phyloP scores from a whole-genome alignment of 2,113 vertebrate species.

The Camelus bactrianus region DNA sequence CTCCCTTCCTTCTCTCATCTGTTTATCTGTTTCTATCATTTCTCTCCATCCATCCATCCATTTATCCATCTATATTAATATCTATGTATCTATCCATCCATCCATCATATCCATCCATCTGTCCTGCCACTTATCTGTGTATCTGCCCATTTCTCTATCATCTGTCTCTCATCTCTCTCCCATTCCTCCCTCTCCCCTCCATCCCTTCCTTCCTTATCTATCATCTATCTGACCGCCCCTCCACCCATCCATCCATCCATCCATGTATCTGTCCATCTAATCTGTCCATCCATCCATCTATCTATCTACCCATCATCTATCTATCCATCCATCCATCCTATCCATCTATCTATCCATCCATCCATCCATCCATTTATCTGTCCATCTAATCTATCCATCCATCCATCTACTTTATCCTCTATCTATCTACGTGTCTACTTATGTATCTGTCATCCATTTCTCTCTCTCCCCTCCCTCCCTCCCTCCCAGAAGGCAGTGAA shows the following conservation, averaged over 20 bases:
- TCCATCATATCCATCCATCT: background rate
- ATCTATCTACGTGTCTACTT: fast-evolving
- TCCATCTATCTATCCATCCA: background rate
- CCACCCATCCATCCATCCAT: too few relatives aligned
- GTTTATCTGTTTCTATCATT: background rate
- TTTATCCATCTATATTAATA: too few relatives aligned
- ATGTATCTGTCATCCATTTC: background rate
- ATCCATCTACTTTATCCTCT: background rate
- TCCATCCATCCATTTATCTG: fast-evolving
- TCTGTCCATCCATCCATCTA: background rate
- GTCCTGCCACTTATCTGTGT: background rate
- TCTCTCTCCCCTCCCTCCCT: background rate
- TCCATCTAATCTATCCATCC: background rate
- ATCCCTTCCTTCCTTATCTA: too few relatives aligned
- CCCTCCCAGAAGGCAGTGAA: background rate
- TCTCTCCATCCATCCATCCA: background rate
- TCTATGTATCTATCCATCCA: background rate
- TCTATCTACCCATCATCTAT: background rate
- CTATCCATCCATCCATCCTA: too few relatives aligned
- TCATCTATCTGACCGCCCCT: too few relatives aligned
- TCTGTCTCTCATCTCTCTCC: background rate
- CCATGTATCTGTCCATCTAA: too few relatives aligned
- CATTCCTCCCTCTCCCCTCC: too few relatives aligned
- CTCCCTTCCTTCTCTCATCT: fast-evolving
- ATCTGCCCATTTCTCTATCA: background rate